Base-by-base conservation (phyloP, 2,888 invertebrate species). In the Yponomeuta evonymella region DNA sequence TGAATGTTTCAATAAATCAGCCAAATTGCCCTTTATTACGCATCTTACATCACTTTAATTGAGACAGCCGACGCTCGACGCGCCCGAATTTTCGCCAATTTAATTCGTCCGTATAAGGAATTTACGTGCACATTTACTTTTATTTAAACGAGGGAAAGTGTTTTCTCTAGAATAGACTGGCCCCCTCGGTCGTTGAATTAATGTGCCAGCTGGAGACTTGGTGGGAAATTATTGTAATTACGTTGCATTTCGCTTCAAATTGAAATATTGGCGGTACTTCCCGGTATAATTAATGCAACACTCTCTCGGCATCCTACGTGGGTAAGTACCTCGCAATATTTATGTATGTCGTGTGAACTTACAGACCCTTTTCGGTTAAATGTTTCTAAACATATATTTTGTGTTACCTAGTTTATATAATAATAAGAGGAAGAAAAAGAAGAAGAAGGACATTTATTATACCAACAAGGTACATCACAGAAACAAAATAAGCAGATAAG, bases 41-140 rank as follows among this genome's bases (percentile, higher is more conserved):
- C 85, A 86, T 88, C 89, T 89, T 87, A 89, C 87, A 85, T 89
- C 87, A 85, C 83, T 84, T 87, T 89, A 87, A 88, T 89, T 88
- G 86, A 87, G 88, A 86, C 84, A 82, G 81, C 80, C 78, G 76
- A 78, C 77, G 76, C 76, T 76, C 76, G 78, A 79, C 76, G 78
- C 77, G 79, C 43, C 72, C 76, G 79, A 80, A 82, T 83, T 87
- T 86, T 81, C 77, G 79, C 76, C 77, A 80, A 79, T 81, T 82
- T 78, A 75, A 67, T 76, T 76, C 72, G 76, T 72, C 71, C 70
- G 73, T 70, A 67, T n/a, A 65, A 65, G 48, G 70, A 70, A 65
- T 70, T 70, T 65, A 70, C 48, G 70, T 33, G 12, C 48, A 65
- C 70, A 65, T 70, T 70, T 48, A 65, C 64, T 65, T 70, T 65